phyloP scores from a whole-genome alignment of 2,113 vertebrate species.

The Hiodon alosoides region DNA sequence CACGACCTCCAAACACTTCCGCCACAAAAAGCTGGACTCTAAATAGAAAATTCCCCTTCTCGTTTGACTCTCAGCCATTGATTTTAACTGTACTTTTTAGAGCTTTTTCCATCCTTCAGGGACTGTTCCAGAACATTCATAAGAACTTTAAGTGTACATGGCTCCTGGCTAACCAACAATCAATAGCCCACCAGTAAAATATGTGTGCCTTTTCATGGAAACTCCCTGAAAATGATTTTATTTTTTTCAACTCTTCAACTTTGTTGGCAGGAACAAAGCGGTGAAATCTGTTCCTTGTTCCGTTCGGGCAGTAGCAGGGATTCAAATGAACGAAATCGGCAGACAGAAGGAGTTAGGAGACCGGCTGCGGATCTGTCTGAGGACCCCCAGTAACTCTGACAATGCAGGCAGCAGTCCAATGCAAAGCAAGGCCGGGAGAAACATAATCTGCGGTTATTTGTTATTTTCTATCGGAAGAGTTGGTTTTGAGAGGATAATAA shows the following conservation, averaged over 20 bases:
- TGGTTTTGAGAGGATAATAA: conserved; percentile 8
- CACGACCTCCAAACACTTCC: too few relatives aligned
- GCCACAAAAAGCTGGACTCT: too few relatives aligned
- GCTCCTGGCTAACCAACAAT: too few relatives aligned
- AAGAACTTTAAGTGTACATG: too few relatives aligned
- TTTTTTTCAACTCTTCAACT: too few relatives aligned
- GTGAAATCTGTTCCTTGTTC: neutral
- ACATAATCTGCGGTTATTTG: conserved; percentile 16
- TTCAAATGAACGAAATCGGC: neutral
- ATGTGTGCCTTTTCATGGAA: neutral
- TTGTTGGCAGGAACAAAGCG: too few relatives aligned
- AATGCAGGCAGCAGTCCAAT: conserved; percentile 1
- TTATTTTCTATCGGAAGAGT: conserved; percentile 11
- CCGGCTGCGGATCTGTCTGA: conserved; percentile 3
- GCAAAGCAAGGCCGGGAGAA: neutral
- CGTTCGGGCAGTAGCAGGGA: neutral
- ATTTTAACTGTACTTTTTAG: too few relatives aligned
- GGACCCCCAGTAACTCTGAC: neutral
- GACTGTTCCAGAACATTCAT: too few relatives aligned
- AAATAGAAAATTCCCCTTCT: too few relatives aligned
- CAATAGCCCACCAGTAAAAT: too few relatives aligned
- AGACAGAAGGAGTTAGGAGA: neutral
- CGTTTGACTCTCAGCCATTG: too few relatives aligned
- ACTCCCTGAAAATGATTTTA: neutral
- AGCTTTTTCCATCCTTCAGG: too few relatives aligned